Base-by-base conservation (phyloP, 2,113 vertebrate species). In the Pseudonaja textilis region DNA sequence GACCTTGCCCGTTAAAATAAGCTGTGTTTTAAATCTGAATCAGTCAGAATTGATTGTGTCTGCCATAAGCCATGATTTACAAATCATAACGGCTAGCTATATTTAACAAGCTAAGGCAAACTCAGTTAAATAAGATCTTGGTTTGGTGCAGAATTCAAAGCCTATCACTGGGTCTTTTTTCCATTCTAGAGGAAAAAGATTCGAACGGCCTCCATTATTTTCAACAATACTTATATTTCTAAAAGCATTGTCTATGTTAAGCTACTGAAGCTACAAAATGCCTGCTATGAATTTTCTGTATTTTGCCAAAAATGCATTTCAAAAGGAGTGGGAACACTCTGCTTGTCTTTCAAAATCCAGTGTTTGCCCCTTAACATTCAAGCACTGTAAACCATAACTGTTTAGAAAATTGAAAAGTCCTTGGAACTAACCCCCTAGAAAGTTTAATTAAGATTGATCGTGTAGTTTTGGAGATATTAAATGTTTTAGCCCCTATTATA, bases 351-450 rank as follows among this genome's bases (percentile, higher is more conserved):
- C 81, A 87, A 93, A 93, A 90, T 25, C 45, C 74, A 64, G 47
- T 57, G 54, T 85, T 64, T 90, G 89, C 45, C 92, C 92, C 81
- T 93, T 93, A 90, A 90, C 89, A 93, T 93, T 93, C 89, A 64
- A 87, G 56, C 25, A 81, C 56, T 87, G 92, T 93, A 93, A 93
- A 90, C 88, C 92, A 90, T 93, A 93, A 64, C 92, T 93, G 56
- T 93, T 93, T 93, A 93, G 92, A 87, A 93, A 93, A 93, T 93
- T 93, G 92, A 93, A 93, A 93, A 93, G 92, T 93, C 92, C 92
- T 93, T 93, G 92, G 92, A 93, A 90, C 89, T 93, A 90, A 93
- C 92, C 92, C 92, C 92, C 92, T 93, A 93, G 92, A 93, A 93
- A 90, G 92, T 93, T 93, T 93, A 89, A 93, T 93, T 93, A 93